Base-by-base conservation (phyloP, 2,113 vertebrate genomes). In the Carettochelys insculpta region DNA sequence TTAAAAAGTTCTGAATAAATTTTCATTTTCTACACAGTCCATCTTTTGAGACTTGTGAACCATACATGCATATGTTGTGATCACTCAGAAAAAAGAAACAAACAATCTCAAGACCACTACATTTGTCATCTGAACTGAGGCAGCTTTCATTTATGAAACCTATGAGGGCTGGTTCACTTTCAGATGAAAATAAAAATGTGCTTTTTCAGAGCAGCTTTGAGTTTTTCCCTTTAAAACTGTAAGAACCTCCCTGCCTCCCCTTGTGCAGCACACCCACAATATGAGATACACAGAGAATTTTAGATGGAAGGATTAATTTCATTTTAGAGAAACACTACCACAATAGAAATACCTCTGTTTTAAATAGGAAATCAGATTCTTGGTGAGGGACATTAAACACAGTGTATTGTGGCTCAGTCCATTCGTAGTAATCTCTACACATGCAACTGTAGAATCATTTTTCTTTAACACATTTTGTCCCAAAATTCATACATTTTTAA, bases 51-150 rank as follows among this genome's bases (percentile, higher is more conserved):
- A 91, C 65, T n/a, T 31, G 80, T 45, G 80, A 52, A 14, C 86
- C 81, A 48, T 4, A 4, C 2, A 31, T 16, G 24, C 50, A 58
- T 43, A 22, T 1, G 1, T 38, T 77, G 50, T 48, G 56, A 25
- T 75, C 43, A 43, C 47, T 77, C 58, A 83, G 41, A 41, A 53
- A 77, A n/a, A 50, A 86, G 71, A 90, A 83, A 52, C 31, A 65
- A 38, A 4, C 48, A 4, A 50, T n/a, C 43, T 73, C 54, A 41
- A 81, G 83, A 13, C 43, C 48, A 83, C 6, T 48, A 88, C 80
- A 87, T 91, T 90, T 91, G 65, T 65, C 84, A 82, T 43, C 77
- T 27, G 14, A 73, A 86, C 56, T 50, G 25, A 73, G 24, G 41
- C 61, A 38, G n/a, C 61, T 43, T 73, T 45, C 41, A 75, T 75